A percentile compares a stretch with the other conserved stretches of the same genome.
phyloP scores from a whole-genome alignment of 2,888 invertebrate genomes.

The Liopterus haemorrhoidalis region DNA sequence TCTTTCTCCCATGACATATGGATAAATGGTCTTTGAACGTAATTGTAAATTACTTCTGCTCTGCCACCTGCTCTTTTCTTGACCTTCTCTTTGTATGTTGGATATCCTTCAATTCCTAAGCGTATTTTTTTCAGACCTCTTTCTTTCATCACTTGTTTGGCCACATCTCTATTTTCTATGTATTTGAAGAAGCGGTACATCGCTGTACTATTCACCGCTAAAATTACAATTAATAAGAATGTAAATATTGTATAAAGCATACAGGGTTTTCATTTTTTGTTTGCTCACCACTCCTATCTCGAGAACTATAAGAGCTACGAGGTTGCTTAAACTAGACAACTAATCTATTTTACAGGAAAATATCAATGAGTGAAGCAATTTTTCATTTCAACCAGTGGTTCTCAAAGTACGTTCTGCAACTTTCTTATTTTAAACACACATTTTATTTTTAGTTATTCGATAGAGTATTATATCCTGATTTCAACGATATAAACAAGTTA shows the following conservation, averaged over 20 bases:
- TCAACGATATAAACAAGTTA: no score
- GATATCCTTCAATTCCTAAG: constrained; percentile 97
- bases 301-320: no score
- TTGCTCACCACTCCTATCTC: no score
- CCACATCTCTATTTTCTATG: constrained; percentile 98
- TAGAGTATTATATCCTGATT: no score
- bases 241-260: constrained; percentile 16
- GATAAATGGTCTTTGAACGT: constrained; percentile 97
- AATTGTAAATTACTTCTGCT: constrained; percentile 98
- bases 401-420: no score
- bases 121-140: constrained; percentile 97
- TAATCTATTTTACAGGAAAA: no score
- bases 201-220: constrained; percentile 87
- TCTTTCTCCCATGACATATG: constrained; percentile 99
- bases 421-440: no score
- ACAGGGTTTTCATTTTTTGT: no score
- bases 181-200: constrained; percentile 99
- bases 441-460: no score
- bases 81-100: constrained; percentile 98
- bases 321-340: no score
- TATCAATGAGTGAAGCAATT: no score
- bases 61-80: constrained; percentile 91
- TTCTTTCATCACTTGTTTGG: constrained; percentile 98
- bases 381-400: no score
- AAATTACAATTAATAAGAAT: constrained; percentile 36